Evolutionary conservation across 2,113 vertebrate species (phyloP).

Genomic region (Ornithorhynchus anatinus): DNA sequence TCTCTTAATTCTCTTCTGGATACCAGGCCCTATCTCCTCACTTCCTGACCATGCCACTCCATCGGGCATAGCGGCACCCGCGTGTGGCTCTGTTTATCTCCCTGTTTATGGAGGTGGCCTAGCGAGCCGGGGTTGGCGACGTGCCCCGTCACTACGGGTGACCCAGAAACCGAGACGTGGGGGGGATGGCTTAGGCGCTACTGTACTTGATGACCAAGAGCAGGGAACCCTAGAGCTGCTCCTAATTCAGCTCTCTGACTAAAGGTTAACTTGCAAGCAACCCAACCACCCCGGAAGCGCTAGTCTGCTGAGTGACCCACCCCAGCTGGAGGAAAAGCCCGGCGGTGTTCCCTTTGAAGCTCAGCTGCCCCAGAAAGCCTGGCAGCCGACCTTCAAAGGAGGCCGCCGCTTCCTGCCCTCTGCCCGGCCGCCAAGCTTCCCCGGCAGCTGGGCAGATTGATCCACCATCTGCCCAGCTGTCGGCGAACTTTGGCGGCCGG

Average conservation of each 20-base stretch:
- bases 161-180: too few relatives aligned
- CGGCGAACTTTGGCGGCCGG: slow-evolving; percentile 60
- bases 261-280: slow-evolving; percentile 45
- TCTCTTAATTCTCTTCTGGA: too few relatives aligned
- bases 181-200: too few relatives aligned
- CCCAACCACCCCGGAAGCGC: slow-evolving; percentile 50
- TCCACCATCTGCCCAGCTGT: slow-evolving; percentile 61
- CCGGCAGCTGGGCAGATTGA: slow-evolving; percentile 60
- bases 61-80: too few relatives aligned
- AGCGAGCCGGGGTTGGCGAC: too few relatives aligned
- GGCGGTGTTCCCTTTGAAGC: slow-evolving; percentile 58
- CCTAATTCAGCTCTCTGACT: slow-evolving; percentile 30
- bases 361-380: slow-evolving; percentile 61
- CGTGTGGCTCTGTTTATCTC: too few relatives aligned
- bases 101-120: too few relatives aligned
- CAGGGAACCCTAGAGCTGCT: slow-evolving; percentile 16
- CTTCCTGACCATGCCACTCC: too few relatives aligned
- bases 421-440: slow-evolving; percentile 62
- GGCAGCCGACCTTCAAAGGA: slow-evolving; percentile 59
- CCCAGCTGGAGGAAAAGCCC: slow-evolving; percentile 59
- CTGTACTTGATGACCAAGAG: too few relatives aligned
- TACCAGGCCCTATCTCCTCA: too few relatives aligned
- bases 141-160: too few relatives aligned
- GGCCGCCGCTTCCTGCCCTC: slow-evolving; percentile 67
- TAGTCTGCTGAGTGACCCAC: slow-evolving; percentile 49